Conservation (phyloP, 1,140 invertebrate genomes). For the Drosophila persimilis region DNA sequence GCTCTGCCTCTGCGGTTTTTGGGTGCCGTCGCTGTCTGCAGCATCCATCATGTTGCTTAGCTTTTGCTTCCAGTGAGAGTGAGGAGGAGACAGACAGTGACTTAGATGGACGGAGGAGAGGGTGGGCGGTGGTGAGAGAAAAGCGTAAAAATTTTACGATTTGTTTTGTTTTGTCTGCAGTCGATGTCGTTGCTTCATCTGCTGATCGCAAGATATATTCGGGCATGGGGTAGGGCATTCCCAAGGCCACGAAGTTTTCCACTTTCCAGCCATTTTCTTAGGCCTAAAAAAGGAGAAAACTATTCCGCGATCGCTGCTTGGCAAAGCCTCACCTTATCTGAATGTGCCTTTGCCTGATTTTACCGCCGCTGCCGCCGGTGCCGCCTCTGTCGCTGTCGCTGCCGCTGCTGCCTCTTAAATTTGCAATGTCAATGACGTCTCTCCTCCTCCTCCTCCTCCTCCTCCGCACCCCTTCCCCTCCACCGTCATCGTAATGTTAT, state of each 20-base stretch:
- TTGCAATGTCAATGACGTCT: constrained; percentile 77
- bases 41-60: constrained; percentile 54
- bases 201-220: no score
- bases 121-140: neutral
- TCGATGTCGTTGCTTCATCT: constrained; percentile 8
- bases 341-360: no score
- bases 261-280: no score
- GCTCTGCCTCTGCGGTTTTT: constrained; percentile 33
- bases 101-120: neutral
- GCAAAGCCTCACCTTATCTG: no score
- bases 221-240: no score
- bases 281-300: no score
- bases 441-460: constrained; percentile 12
- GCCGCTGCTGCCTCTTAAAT: constrained; percentile 42
- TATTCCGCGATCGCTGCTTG: no score
- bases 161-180: constrained; percentile 68
- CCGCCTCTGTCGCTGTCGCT: constrained; percentile 21
- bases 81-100: neutral
- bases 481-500: constrained; percentile 3
- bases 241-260: no score
- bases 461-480: constrained; percentile 16
- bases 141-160: constrained; percentile 58
- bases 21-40: constrained; percentile 32
- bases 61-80: constrained; percentile 1
- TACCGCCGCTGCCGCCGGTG: constrained; percentile 10